Base-by-base conservation (phyloP, 1,140 invertebrate species). In the Bilobella aurantiaca region DNA sequence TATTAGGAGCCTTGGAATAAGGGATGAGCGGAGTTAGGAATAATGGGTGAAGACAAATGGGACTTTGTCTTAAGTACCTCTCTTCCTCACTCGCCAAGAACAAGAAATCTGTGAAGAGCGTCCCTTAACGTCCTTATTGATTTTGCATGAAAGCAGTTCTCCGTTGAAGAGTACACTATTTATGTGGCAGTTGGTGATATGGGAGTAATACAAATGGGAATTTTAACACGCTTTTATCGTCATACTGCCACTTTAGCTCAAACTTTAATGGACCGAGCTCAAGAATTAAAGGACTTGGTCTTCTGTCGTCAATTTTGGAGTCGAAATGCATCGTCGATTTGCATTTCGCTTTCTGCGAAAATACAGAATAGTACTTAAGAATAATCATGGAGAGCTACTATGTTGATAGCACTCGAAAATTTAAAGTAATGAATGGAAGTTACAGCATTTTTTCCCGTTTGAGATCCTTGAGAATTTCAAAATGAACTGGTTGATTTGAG, bases 211-310 rank as follows among this genome's bases (percentile, higher is more conserved):
- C 49, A 53, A 53, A 53, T 53, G 49, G 49, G 49, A 14, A 53
- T 53, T 53, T 53, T 53, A 53, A 53, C 49, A 53, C 49, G 49
- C 49, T 53, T 53, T 53, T 53, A 53, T 53, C 49, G 14, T 23
- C 21, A 12, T 23, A 53, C 25, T 53, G 25, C 49, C 23, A 53
- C 49, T 53, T 42, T 53, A 23, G 12, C 49, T 23, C 8, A 12
- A n/a, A 8, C 14, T 53, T 53, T 53, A 53, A 53, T 53, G 49
- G 49, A 53, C 12, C 25, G 49, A 16, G 49, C 49, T 18, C 14
- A 53, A 53, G 49, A 23, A 53, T 53, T 53, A 53, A 53, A 53
- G 8, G n/a, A n/a, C n/a, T n/a, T n/a, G n/a, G n/a, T n/a, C n/a
- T n/a, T n/a, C n/a, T n/a, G n/a, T n/a, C n/a, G n/a, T n/a, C n/a